Conservation (phyloP, 2,888 invertebrate species). For the Phalera bucephala region DNA sequence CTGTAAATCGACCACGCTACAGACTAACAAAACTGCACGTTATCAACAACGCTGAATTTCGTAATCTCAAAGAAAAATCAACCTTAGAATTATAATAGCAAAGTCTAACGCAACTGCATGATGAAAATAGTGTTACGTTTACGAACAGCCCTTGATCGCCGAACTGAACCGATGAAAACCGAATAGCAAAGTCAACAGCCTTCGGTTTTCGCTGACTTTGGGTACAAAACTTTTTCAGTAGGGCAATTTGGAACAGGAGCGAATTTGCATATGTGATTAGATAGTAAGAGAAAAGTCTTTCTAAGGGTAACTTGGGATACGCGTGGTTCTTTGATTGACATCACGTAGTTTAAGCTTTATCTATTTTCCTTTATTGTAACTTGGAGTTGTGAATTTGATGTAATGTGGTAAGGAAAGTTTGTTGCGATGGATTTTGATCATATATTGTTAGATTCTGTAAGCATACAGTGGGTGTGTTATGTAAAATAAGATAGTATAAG, state of each 20-base stretch:
- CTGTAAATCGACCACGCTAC: constrained; percentile 23
- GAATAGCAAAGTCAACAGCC: constrained; percentile 43
- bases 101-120: constrained; percentile 46
- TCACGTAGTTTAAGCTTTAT: neutral
- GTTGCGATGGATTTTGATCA: no score
- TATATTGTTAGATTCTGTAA: no score
- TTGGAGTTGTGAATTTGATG: no score
- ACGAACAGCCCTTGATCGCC: constrained; percentile 56
- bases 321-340: constrained; percentile 22
- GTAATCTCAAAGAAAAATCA: constrained; percentile 23
- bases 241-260: constrained; percentile 39
- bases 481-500: no score
- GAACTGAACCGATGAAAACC: constrained; percentile 57
- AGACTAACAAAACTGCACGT: constrained; percentile 31
- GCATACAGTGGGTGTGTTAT: no score
- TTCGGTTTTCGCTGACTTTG: constrained; percentile 36
- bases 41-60: neutral
- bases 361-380: no score
- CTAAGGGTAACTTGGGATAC: constrained; percentile 20
- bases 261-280: constrained; percentile 41
- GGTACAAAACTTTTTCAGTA: constrained; percentile 36
- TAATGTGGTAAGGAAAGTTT: no score
- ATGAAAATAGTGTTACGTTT: constrained; percentile 64
- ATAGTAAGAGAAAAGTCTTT: constrained; percentile 35
- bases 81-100: constrained; percentile 24